Base-by-base conservation (phyloP, 2,797 vertebrate species). In the Triplophysa yarkandensis region DNA sequence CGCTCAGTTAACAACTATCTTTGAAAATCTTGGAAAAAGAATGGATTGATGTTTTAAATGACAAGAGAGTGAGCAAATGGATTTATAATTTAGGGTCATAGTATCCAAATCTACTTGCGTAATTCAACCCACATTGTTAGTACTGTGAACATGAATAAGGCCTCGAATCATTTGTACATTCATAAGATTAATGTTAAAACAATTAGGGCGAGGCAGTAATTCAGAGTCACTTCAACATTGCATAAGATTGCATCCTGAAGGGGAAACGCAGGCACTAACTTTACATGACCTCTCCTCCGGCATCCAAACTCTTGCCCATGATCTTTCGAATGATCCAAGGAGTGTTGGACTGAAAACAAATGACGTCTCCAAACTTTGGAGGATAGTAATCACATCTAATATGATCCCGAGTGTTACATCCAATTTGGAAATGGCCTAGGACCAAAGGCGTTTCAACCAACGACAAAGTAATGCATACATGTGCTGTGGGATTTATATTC, bases 221-320 rank as follows among this genome's bases (percentile, higher is more conserved):
- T 25, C 23, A 39, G 16, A n/a, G 4, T 34, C 39, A 25, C 28
- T 39, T 19, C 28, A 43, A 44, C 25, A 54, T 66, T 71, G 19
- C 67, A 54, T 76, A 79, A 79, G 19, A 61, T 58, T 65, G 57
- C 52, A n/a, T 41, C 71, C 61, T 39, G 21, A 68, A 46, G 44
- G 27, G 55, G 57, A 34, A 76, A 68, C 41, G 48, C 50, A 39
- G 41, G 16, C 10, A 17, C 41, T 34, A 32, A n/a, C 28, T 55
- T 25, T 11, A 52, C 54, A 50, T 25, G 19, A 28, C 34, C 43
- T 64, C 25, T 23, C n/a, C 7, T 61, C 21, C 23, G 41, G 4
- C 50, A 57, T 69, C 64, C 21, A 64, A 62, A 58, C 13, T 10
- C 11, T 46, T 36, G 48, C 36, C 14, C n/a, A 10, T 62, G 68